Percentiles rank a stretch among this genome's conserved stretches.
Evolutionary conservation across 30 jellyfish, hydroid and myxozoan species (phyloP).

Genomic region (Pseudorhiza aurosa): DNA sequence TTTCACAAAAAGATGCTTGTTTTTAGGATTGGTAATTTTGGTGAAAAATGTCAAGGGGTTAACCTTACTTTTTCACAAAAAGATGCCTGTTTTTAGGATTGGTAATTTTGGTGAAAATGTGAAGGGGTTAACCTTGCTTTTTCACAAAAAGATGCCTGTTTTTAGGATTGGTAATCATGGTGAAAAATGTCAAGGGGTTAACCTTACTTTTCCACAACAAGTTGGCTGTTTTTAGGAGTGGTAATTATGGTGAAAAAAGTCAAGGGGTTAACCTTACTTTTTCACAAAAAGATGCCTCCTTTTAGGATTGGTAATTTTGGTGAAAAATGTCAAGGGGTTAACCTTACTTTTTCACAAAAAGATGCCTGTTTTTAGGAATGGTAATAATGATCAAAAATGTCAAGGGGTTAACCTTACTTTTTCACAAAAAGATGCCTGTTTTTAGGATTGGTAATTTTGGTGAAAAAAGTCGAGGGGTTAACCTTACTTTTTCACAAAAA

Average conservation of each 20-base stretch:
- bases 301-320: not conserved
- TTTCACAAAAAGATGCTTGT: not conserved
- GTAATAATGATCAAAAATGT: not conserved
- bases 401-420: not conserved
- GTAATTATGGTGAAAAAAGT: no score
- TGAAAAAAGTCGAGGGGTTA: no score
- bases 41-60: not conserved
- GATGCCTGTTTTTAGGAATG: not conserved
- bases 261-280: slow-evolving; percentile 11
- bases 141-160: no score
- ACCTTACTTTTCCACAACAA: no score
- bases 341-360: not conserved
- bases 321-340: not conserved
- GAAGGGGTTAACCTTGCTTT: no score
- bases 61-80: not conserved
- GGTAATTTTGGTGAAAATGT: no score
- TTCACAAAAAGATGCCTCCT: not conserved
- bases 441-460: no score
- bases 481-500: not conserved
- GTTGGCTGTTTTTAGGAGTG: no score
- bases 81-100: no score
- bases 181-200: no score
- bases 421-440: not conserved
- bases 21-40: not conserved
- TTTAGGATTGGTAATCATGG: no score